phyloP scores from a whole-genome alignment of 2,113 vertebrate genomes.

The Rhynchomys soricoides region DNA sequence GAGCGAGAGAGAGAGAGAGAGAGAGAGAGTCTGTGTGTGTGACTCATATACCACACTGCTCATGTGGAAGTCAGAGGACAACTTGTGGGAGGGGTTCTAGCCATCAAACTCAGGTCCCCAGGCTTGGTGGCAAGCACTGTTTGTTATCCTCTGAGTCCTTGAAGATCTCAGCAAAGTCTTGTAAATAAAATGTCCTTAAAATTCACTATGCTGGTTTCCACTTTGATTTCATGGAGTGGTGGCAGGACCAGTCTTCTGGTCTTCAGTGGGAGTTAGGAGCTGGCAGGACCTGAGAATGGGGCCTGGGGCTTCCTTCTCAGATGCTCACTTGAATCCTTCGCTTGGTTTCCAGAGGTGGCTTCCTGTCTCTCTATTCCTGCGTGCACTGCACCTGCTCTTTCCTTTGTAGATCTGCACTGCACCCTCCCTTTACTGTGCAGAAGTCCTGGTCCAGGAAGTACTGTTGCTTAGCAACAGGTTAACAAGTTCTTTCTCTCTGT shows the following conservation, averaged over 20 bases:
- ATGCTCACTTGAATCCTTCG: constrained; percentile 33
- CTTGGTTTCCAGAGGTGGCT: constrained; percentile 73
- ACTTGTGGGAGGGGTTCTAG: background rate
- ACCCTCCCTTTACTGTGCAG: constrained; percentile 63
- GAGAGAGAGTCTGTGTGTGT: background rate
- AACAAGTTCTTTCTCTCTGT: constrained; percentile 81
- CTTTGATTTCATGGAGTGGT: constrained; percentile 25
- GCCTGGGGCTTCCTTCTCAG: constrained; percentile 64
- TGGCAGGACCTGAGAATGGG: constrained; percentile 36
- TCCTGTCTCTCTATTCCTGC: constrained; percentile 72
- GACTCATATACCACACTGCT: no score
- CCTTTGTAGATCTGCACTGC: constrained; percentile 75
- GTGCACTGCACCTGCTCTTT: constrained; percentile 62
- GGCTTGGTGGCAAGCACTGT: background rate
- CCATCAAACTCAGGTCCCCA: background rate
- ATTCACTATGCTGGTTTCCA: background rate
- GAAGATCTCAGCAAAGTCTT: constrained; percentile 30
- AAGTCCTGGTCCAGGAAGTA: constrained; percentile 73
- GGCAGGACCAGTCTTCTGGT: constrained; percentile 34
- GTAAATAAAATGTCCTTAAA: constrained; percentile 18
- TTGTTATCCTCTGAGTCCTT: background rate
- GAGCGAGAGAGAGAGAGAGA: background rate
- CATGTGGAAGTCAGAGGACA: background rate
- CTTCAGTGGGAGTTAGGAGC: background rate
- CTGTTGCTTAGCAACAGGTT: constrained; percentile 86